Evolutionary conservation across 1,140 invertebrate species (phyloP), one percentile per base, ranked within the genome.

Genomic region (Euglossa dilemma): DNA sequence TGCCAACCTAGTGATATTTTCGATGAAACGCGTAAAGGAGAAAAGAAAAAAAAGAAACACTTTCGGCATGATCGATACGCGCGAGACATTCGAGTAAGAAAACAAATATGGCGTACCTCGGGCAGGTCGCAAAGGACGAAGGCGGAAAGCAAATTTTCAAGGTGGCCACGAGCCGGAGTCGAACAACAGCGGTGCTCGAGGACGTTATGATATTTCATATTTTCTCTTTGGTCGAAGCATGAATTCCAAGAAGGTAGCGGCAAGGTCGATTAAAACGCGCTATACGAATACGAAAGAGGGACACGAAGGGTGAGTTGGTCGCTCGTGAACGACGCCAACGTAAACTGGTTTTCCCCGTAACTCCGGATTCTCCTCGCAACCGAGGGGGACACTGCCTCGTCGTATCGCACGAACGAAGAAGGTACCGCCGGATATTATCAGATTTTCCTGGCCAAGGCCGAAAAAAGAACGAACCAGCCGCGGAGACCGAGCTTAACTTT

Each of bases 281-380:
- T 56, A 7, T 57, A 64, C 63, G 81, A 86, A 84, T 78, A 80
- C 76, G 73, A 80, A 80, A 74, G 71, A 75, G 54, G 59, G 45
- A 74, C 52, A 23, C 61, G 77, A 74, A 84, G 83, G 78, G 79
- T 73, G 71, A 74, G 78, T 36, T 54, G 43, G 6, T 67, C 16
- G 36, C 11, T 71, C 28, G 45, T 12, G 59, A 61, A 79, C 59
- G 56, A 66, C 50, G 57, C 52, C 18, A 71, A 70, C 66, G 23
- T 79, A 73, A 84, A 85, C 83, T 81, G 83, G 83, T 85, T 81
- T 67, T 56, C 63, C 54, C 56, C 18, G 6, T 57, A 28, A 52
- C 52, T 79, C 25, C 28, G 52, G n/a, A 71, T 71, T 52, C 47
- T 50, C 36, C 47, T 23, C 8, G 8, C 36, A 23, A 12, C 7